These are phyloP conservation scores for Apistogramma diplotaenia DNA, from an alignment of 2,113 vertebrate genomes.

Conservation along the genomic window DNA sequence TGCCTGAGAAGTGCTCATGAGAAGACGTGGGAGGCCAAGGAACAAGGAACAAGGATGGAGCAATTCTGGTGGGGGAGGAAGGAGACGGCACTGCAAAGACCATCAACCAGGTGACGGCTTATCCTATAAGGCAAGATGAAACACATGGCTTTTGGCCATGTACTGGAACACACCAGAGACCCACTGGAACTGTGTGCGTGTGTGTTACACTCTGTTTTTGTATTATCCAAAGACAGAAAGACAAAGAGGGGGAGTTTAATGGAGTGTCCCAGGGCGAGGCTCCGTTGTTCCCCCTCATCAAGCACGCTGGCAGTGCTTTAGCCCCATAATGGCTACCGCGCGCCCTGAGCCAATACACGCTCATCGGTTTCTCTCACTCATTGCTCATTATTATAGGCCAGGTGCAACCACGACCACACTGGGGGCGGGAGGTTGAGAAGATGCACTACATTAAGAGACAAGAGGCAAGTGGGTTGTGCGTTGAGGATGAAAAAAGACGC, in stretches of 20 bases:
- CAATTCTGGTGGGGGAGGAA: not conserved
- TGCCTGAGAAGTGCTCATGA: conserved; percentile 3
- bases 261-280: conserved; percentile 69
- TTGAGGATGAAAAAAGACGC: not conserved
- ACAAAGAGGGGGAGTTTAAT: conserved; percentile 72
- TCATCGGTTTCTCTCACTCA: conserved; percentile 60
- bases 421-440: conserved; percentile 35
- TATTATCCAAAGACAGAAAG: conserved; percentile 62
- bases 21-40: not conserved
- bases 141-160: conserved; percentile 46
- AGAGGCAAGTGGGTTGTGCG: conserved; percentile 12
- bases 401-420: conserved; percentile 35
- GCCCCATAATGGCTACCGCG: conserved; percentile 69
- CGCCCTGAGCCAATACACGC: conserved; percentile 55
- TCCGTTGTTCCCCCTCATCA: conserved; percentile 74
- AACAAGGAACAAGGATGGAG: not conserved
- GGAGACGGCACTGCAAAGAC: not conserved
- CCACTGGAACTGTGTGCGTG: conserved; percentile 13
- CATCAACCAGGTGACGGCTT: conserved; percentile 17
- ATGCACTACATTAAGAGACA: conserved; percentile 50
- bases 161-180: conserved; percentile 22
- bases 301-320: conserved; percentile 71
- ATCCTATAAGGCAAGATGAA: conserved; percentile 20
- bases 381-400: conserved; percentile 70
- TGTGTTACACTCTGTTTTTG: conserved; percentile 8